phyloP scores from a whole-genome alignment of 2,888 invertebrate genomes.

The Mimas tiliae region DNA sequence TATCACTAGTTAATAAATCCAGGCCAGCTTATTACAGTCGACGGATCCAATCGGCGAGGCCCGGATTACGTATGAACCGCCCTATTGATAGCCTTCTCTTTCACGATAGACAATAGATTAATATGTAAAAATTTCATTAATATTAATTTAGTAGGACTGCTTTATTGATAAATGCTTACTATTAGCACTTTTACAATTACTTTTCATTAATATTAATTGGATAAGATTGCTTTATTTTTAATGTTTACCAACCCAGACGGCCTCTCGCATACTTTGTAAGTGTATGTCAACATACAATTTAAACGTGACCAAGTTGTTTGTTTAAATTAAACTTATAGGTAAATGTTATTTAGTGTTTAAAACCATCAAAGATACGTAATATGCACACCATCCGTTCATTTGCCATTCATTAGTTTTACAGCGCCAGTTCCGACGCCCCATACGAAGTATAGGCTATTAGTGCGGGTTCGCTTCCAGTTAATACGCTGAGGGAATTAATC shows the following conservation, averaged over 20 bases:
- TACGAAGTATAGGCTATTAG: background rate
- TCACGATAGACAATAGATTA: conserved; percentile 3
- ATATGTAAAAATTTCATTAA: too few species aligned
- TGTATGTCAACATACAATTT: too few species aligned
- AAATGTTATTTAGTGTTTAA: background rate
- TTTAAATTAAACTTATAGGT: too few species aligned
- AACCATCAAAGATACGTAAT: background rate
- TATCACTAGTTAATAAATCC: conserved; percentile 54
- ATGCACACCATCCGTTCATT: background rate
- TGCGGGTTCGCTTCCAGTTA: background rate
- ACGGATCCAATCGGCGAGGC: conserved; percentile 37
- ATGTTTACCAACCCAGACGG: too few species aligned
- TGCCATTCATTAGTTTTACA: conserved; percentile 13
- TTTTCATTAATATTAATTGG: too few species aligned
- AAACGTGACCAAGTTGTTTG: too few species aligned
- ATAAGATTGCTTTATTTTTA: too few species aligned
- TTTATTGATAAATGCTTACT: too few species aligned
- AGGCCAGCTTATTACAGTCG: conserved; percentile 32
- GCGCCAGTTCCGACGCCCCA: background rate
- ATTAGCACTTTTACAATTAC: too few species aligned
- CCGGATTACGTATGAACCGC: conserved; percentile 24
- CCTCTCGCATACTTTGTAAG: too few species aligned
- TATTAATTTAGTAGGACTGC: too few species aligned
- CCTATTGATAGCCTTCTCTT: background rate
- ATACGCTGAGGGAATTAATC: background rate